Percentiles rank a stretch among this genome's conserved stretches.
Evolutionary conservation across 2,113 vertebrate genomes (phyloP).

Genomic region (Sus scrofa): T2T-Sscrofa CM000818.6:45027501-45028000

Average conservation of each 20-base stretch:
- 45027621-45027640: slow-evolving; percentile 95
- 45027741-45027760: neutral
- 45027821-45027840: neutral
- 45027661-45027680: slow-evolving; percentile 99
- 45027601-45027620: slow-evolving; percentile 96
- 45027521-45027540: neutral
- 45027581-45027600: neutral
- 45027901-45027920: slow-evolving; percentile 86
- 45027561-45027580: neutral
- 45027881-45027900: neutral
- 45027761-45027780: neutral
- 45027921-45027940: slow-evolving; percentile 97
- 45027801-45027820: neutral
- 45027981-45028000: slow-evolving; percentile 96
- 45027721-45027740: slow-evolving; percentile 88
- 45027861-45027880: neutral
- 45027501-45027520: neutral
- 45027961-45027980: slow-evolving; percentile 97
- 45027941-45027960: slow-evolving; percentile 99
- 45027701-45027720: slow-evolving; percentile 98
- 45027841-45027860: neutral
- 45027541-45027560: neutral
- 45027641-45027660: slow-evolving; percentile 97
- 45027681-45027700: slow-evolving; percentile 95
- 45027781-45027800: neutral